Conservation (phyloP, 2,888 invertebrate species). For the Conchocele bisecta region DNA sequence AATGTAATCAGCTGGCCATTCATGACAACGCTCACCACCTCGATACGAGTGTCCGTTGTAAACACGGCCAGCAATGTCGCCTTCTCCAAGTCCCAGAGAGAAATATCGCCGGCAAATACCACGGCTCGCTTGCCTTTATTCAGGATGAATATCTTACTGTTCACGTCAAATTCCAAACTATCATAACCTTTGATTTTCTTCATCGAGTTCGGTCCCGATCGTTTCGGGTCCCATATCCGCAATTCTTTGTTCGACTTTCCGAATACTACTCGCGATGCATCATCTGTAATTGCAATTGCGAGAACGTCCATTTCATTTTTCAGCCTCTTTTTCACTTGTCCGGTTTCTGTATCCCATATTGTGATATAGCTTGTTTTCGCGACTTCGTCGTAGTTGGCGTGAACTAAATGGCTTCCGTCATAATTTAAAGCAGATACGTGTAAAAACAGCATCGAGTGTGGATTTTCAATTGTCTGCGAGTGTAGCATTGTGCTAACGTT, state of each 20-base stretch:
- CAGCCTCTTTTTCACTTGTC: conserved; percentile 73
- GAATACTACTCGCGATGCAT: conserved; percentile 76
- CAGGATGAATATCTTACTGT: conserved; percentile 76
- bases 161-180: conserved; percentile 69
- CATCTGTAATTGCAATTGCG: conserved; percentile 76
- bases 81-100: conserved; percentile 79
- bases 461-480: conserved; percentile 75
- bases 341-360: conserved; percentile 78
- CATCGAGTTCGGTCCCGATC: conserved; percentile 55
- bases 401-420: conserved; percentile 77
- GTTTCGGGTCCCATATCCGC: conserved; percentile 79
- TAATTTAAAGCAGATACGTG: conserved; percentile 76
- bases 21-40: conserved; percentile 72
- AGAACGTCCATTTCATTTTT: conserved; percentile 79
- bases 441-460: conserved; percentile 78
- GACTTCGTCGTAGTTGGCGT: conserved; percentile 80
- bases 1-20: conserved; percentile 75
- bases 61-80: conserved; percentile 74
- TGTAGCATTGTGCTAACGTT: conserved; percentile 75
- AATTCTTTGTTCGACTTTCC: conserved; percentile 77
- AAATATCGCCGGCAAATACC: conserved; percentile 79
- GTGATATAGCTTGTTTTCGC: conserved; percentile 80
- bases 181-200: conserved; percentile 72
- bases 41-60: conserved; percentile 78
- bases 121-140: conserved; percentile 72